These are phyloP conservation scores for Chalcis sispes DNA, from an alignment of 2,888 invertebrate species.

Conservation along the genomic window DNA sequence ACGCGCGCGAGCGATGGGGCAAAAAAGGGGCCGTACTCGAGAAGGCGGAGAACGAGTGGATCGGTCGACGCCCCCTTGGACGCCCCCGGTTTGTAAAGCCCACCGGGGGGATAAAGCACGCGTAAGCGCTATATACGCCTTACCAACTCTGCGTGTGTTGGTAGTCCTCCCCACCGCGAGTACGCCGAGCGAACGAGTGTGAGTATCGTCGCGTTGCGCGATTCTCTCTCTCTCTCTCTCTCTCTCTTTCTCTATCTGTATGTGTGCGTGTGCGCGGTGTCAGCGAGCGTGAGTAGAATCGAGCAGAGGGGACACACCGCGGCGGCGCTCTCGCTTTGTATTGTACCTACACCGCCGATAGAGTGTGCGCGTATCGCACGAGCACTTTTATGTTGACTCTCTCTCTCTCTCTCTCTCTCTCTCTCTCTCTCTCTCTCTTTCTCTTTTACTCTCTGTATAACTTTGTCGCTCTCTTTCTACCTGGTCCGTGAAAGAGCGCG, in stretches of 20 bases:
- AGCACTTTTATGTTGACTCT: constrained; percentile 57
- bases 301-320: neutral
- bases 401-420: neutral
- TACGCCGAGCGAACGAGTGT: neutral
- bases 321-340: neutral
- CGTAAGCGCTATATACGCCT: constrained; percentile 43
- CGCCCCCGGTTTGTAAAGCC: constrained; percentile 67
- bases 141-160: neutral
- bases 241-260: neutral
- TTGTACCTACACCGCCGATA: neutral
- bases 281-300: neutral
- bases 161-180: no score
- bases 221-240: neutral
- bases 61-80: constrained; percentile 70
- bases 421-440: neutral
- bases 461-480: neutral
- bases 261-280: neutral
- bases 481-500: constrained; percentile 6
- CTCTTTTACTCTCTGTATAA: neutral
- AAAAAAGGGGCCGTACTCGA: constrained; percentile 71
- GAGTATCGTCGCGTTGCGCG: neutral
- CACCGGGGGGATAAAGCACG: constrained; percentile 63
- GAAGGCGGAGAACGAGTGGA: constrained; percentile 66
- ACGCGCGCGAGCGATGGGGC: constrained; percentile 64
- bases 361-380: constrained; percentile 64